Evolutionary conservation across 2,888 invertebrate genomes (phyloP).

Genomic region (Lampropteryx suffumata): DNA sequence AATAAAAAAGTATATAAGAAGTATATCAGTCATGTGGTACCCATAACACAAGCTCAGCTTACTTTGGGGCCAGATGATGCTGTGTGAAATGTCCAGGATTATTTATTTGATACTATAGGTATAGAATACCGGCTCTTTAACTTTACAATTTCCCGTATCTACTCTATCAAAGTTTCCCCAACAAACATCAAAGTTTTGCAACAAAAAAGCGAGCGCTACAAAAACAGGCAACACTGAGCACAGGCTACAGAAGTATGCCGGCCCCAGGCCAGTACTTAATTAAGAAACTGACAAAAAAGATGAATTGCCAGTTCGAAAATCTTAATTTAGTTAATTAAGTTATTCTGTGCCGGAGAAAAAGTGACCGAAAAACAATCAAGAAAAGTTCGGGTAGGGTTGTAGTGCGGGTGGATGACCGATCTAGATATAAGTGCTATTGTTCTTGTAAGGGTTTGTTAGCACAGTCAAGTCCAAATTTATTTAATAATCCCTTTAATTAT

Average conservation of each 20-base stretch:
- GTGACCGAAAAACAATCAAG: conserved; percentile 49
- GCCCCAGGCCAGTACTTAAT: conserved; percentile 47
- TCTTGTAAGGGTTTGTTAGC: too few species aligned
- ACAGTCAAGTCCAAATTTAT: too few species aligned
- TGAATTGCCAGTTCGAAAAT: conserved; percentile 55
- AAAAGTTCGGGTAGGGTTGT: conserved; percentile 21
- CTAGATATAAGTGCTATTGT: too few species aligned
- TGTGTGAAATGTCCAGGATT: too few species aligned
- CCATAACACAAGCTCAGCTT: too few species aligned
- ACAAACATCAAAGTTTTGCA: conserved; percentile 15
- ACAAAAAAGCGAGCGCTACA: conserved; percentile 14
- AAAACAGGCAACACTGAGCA: conserved; percentile 11
- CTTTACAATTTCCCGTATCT: not conserved
- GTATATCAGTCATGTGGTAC: too few species aligned
- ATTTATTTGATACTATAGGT: too few species aligned
- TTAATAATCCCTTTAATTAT: too few species aligned
- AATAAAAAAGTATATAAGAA: too few species aligned
- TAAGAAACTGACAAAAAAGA: conserved; percentile 57
- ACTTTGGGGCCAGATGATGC: too few species aligned
- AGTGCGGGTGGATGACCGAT: conserved; percentile 33
- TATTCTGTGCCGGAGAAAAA: conserved; percentile 47
- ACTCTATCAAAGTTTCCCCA: conserved; percentile 18
- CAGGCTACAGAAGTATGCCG: conserved; percentile 22
- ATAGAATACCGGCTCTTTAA: too few species aligned
- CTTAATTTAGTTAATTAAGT: conserved; percentile 69